Conservation (phyloP, 2,797 vertebrate genomes). For the Pseudomugil tenellus region DNA sequence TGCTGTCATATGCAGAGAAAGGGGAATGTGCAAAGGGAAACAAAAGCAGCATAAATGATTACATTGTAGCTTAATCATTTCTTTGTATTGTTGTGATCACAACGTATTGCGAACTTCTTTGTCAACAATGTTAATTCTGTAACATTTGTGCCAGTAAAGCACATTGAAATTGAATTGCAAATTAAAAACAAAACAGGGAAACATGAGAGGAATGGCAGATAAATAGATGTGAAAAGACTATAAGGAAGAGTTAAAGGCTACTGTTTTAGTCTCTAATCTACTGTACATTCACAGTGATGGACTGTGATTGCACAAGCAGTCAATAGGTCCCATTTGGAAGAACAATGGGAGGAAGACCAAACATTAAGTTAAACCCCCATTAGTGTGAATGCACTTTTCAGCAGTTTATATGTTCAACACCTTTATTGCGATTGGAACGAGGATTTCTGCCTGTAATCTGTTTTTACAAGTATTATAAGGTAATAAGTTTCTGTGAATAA, state of each 20-base stretch:
- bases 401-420: constrained; percentile 18
- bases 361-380: constrained; percentile 66
- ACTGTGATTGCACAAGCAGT: constrained; percentile 74
- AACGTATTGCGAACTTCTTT: constrained; percentile 67
- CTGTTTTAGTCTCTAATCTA: constrained; percentile 78
- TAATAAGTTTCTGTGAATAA: neutral
- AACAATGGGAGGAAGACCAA: constrained; percentile 60
- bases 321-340: constrained; percentile 75
- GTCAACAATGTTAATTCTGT: constrained; percentile 69
- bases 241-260: constrained; percentile 17
- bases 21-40: constrained; percentile 59
- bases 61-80: constrained; percentile 75
- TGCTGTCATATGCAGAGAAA: constrained; percentile 65
- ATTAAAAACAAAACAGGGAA: constrained; percentile 35
- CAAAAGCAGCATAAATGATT: constrained; percentile 72
- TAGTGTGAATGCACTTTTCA: constrained; percentile 49
- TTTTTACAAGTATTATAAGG: constrained; percentile 12
- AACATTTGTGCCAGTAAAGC: constrained; percentile 19
- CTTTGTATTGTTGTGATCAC: constrained; percentile 75
- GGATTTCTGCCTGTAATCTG: neutral
- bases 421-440: constrained; percentile 7
- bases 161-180: constrained; percentile 48
- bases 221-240: constrained; percentile 44
- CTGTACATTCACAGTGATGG: constrained; percentile 74
- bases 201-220: constrained; percentile 20